Evolutionary conservation across 2,113 vertebrate genomes (phyloP).

Genomic region (Salvelinus alpinus): DNA sequence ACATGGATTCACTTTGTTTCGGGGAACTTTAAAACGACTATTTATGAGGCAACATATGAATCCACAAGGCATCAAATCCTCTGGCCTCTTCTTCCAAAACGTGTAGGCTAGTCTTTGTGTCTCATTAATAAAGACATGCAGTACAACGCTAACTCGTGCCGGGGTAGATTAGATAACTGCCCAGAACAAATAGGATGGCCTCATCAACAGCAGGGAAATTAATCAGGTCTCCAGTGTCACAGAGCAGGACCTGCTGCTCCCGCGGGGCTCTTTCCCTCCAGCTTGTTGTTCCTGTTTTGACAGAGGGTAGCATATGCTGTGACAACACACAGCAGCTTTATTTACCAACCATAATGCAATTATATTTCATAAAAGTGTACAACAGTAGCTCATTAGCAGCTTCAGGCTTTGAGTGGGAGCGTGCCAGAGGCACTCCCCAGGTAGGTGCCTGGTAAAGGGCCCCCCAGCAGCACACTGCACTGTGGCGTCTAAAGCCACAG

Average conservation of each 20-base stretch:
- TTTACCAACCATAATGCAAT: conserved; percentile 94
- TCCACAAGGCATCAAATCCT: too few species aligned
- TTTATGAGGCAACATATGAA: too few species aligned
- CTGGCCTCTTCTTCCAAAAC: too few species aligned
- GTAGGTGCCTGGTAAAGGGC: conserved; percentile 29
- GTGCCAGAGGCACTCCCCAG: conserved; percentile 30
- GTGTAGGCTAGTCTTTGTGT: too few species aligned
- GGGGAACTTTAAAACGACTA: too few species aligned
- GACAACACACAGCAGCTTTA: conserved; percentile 93
- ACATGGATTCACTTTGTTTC: too few species aligned
- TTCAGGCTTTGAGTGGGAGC: conserved; percentile 17
- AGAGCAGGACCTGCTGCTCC: conserved; percentile 58
- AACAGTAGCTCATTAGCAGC: conserved; percentile 94
- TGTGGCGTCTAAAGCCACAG: conserved; percentile 60
- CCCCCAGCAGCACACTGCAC: conserved; percentile 31
- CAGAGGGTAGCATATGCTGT: conserved; percentile 86
- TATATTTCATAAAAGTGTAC: conserved; percentile 96
- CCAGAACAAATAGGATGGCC: neutral
- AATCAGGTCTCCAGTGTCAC: conserved; percentile 60
- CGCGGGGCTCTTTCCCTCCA: conserved; percentile 49
- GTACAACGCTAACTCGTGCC: too few species aligned
- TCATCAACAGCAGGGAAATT: conserved; percentile 21
- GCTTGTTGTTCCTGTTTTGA: conserved; percentile 87
- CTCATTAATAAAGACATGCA: too few species aligned
- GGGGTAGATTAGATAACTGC: too few species aligned